A percentile compares a stretch with the other conserved stretches of the same genome.
Evolutionary conservation across 2,888 invertebrate genomes (phyloP).

Genomic region (Eilema caniola): DNA sequence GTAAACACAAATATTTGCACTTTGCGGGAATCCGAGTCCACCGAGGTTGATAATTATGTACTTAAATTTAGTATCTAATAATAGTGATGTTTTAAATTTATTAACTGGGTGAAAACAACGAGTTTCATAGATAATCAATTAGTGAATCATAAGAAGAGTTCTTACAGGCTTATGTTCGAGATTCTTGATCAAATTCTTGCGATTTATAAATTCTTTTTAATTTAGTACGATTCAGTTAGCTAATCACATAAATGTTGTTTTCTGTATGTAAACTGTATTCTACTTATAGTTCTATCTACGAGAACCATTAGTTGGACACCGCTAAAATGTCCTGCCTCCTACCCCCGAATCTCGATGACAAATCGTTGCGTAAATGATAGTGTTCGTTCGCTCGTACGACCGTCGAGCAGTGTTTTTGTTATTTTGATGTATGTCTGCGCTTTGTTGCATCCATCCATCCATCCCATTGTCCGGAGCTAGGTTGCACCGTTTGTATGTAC

Average conservation of each 20-base stretch:
- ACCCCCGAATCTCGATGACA: slow-evolving; percentile 81
- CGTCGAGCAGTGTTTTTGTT: slow-evolving; percentile 79
- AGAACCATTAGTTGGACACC: slow-evolving; percentile 58
- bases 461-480: slow-evolving; percentile 64
- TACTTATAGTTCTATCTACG: slow-evolving; percentile 19
- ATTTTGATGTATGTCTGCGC: slow-evolving; percentile 82
- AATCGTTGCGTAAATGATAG: slow-evolving; percentile 85
- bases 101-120: too few species aligned
- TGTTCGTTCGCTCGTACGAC: slow-evolving; percentile 71
- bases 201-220: too few species aligned
- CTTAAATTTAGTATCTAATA: too few species aligned
- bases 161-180: too few species aligned
- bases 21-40: too few species aligned
- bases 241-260: background rate
- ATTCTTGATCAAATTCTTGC: too few species aligned
- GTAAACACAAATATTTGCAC: too few species aligned
- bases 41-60: too few species aligned
- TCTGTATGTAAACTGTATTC: too few species aligned
- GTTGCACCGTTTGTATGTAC: slow-evolving; percentile 68
- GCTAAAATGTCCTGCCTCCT: slow-evolving; percentile 64
- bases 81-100: too few species aligned
- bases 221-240: background rate
- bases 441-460: slow-evolving; percentile 63
- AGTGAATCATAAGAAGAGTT: too few species aligned
- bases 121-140: too few species aligned